Conservation (phyloP, 2,797 vertebrate genomes). For the Pantherophis vulpinus region DNA sequence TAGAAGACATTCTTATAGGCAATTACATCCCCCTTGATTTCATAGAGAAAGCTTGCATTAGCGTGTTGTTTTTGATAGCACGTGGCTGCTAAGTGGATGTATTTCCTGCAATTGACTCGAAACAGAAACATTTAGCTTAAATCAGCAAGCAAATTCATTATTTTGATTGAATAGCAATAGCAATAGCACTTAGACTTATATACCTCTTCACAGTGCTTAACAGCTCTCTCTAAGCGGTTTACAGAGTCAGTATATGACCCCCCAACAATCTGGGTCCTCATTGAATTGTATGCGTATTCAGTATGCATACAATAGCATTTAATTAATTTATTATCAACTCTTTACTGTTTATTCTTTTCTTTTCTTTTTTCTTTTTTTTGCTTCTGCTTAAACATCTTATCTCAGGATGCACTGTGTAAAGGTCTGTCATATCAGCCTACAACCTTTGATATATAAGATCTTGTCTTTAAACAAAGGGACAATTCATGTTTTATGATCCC, state of each 20-base stretch:
- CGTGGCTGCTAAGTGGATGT: slow-evolving; percentile 57
- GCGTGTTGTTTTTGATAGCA: slow-evolving; percentile 56
- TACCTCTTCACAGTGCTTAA: no score
- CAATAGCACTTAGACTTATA: no score
- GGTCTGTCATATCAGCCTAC: neutral
- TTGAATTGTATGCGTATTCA: no score
- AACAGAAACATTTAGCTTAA: slow-evolving; percentile 59
- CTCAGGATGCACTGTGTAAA: slow-evolving; percentile 19
- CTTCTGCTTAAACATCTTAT: slow-evolving; percentile 26
- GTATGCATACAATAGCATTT: slow-evolving; percentile 48
- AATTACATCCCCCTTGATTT: slow-evolving; percentile 68
- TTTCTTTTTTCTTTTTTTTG: slow-evolving; percentile 23
- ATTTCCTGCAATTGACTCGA: slow-evolving; percentile 31
- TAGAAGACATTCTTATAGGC: slow-evolving; percentile 57
- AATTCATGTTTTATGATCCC: neutral
- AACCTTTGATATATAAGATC: neutral
- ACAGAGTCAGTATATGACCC: no score
- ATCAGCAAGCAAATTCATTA: slow-evolving; percentile 40
- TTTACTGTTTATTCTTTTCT: slow-evolving; percentile 40
- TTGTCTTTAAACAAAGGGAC: neutral
- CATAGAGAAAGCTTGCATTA: slow-evolving; percentile 53
- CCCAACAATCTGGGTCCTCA: no score
- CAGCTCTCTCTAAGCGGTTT: no score
- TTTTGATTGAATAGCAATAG: slow-evolving; percentile 43
- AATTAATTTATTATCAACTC: slow-evolving; percentile 43